Evolutionary conservation across 2,888 invertebrate species (phyloP).

Genomic region (Taphrorychus bicolor): DNA sequence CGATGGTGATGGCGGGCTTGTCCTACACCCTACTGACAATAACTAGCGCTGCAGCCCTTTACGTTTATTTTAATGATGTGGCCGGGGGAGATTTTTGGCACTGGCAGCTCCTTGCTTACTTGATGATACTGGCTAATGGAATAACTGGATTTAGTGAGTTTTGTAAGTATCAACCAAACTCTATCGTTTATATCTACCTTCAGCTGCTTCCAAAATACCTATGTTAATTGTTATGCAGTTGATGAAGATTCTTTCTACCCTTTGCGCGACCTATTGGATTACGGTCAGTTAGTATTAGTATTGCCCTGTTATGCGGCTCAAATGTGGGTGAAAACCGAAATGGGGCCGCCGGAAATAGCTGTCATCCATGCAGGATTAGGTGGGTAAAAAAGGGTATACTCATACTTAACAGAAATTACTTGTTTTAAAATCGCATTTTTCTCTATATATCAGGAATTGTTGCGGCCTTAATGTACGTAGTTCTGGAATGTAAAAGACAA

Average conservation of each 20-base stretch:
- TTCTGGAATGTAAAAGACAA: conserved; percentile 44
- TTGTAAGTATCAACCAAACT: conserved; percentile 23
- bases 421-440: background rate
- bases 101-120: conserved; percentile 19
- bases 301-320: conserved; percentile 44
- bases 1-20: conserved; percentile 17
- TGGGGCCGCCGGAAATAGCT: conserved; percentile 41
- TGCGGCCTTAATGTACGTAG: conserved; percentile 41
- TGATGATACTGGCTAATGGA: conserved; percentile 32
- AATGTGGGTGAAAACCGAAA: conserved; percentile 40
- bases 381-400: background rate
- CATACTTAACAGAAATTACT: background rate
- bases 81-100: conserved; percentile 29
- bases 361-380: conserved; percentile 42
- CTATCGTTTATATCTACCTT: too few species aligned
- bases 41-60: conserved; percentile 12
- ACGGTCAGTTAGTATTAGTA: conserved; percentile 40
- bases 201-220: background rate
- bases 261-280: conserved; percentile 44
- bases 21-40: conserved; percentile 17
- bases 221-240: conserved; percentile 28
- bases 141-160: conserved; percentile 36
- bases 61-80: conserved; percentile 21
- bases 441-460: conserved; percentile 35
- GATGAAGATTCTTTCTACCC: conserved; percentile 44